Percentiles rank a stretch among this genome's conserved stretches.
phyloP scores from a whole-genome alignment of 2,888 invertebrate species.

The Pantelozetes paolii region DNA sequence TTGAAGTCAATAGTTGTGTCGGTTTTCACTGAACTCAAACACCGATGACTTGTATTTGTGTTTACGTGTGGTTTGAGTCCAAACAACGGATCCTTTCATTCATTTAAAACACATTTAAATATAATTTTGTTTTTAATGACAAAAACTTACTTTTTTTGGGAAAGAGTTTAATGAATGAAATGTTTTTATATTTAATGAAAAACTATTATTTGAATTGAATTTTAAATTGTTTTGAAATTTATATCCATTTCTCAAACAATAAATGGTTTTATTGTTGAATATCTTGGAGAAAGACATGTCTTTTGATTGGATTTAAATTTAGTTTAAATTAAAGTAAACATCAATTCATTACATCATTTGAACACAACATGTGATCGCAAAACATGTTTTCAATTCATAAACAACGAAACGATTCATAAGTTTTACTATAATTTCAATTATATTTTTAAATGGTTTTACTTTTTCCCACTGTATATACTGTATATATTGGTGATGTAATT shows the following conservation, averaged over 20 bases:
- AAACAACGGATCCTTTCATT: neutral
- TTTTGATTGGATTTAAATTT: neutral
- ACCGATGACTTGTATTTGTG: neutral
- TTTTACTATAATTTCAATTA: neutral
- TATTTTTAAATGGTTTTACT: too few species aligned
- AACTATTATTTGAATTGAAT: neutral
- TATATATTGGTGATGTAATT: too few species aligned
- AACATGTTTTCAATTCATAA: neutral
- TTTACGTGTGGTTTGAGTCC: neutral
- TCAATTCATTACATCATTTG: neutral
- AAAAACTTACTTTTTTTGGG: conserved; percentile 17
- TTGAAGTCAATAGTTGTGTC: conserved; percentile 18
- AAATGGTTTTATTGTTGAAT: neutral
- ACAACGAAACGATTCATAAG: neutral
- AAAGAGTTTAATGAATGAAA: neutral
- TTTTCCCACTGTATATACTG: too few species aligned
- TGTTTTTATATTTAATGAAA: neutral
- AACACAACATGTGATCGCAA: neutral
- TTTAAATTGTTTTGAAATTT: neutral
- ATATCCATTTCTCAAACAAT: neutral
- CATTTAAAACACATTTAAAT: neutral
- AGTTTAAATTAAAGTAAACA: neutral
- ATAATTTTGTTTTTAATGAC: neutral
- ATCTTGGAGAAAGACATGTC: neutral
- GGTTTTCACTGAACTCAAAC: neutral